Base-by-base conservation (phyloP, 2,113 vertebrate genomes). In the Seriola dumerili region DNA sequence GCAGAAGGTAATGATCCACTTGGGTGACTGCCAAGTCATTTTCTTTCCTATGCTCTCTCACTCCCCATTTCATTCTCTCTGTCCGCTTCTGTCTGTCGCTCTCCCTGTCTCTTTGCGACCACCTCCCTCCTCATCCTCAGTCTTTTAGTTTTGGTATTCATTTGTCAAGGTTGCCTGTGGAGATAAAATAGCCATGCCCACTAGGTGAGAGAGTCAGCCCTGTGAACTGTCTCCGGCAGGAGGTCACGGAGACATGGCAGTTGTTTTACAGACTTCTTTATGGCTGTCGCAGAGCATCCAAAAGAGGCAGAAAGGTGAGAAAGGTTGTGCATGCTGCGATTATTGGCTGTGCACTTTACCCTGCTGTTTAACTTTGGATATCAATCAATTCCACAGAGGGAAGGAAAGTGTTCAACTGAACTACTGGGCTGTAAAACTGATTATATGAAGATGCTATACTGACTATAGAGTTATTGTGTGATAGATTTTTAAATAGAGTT, bases 1-100 rank as follows among this genome's bases (percentile, higher is more conserved):
- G 81, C 92, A 91, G 88, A 89, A 93, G 91, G 88, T 93, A 94
- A 94, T 93, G 93, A 94, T 93, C 92, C 92, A 93, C 81, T 87
- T 90, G 92, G 91, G 76, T 78, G 87, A 81, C 85, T 75, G 89
- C 92, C 89, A 89, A 88, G 78, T 88, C 87, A 83, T 88, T 90
- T 91, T 92, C 82, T 80, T 80, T 72, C 59, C 73, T 34, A 29
- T 66, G 78, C 67, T 76, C 80, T 71, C 72, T 75, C 78, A 61
- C 50, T 88, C 76, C 40, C 42, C 69, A 44, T 85, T 81, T 83
- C 64, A 75, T 82, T 87, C 78, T 72, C 10, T 72, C 16, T 59
- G 61, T 62, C 80, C 64, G 59, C 44, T 50, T 58, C 81, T 71
- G 62, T 81, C 87, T 79, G 42, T 75, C 25, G 0, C 66, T 78